Base-by-base conservation (phyloP, 2,113 vertebrate species). In the Ceuthmochares aereus region DNA sequence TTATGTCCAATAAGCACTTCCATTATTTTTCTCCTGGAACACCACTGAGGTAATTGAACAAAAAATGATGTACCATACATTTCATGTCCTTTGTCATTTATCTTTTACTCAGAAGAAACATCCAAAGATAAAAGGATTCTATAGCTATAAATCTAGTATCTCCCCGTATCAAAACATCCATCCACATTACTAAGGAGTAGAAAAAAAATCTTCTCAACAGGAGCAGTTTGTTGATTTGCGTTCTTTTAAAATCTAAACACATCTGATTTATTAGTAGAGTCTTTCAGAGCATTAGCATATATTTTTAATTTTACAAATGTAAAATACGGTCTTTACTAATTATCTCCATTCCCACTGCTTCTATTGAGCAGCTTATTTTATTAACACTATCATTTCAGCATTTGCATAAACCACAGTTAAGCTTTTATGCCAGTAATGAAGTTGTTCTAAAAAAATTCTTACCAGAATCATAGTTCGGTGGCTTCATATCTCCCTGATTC, bases 401-500 rank as follows among this genome's bases (percentile, higher is more conserved):
- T 62, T 87, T 85, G 14, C 32, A 87, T 16, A 68, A 89, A 78
- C 54, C n/a, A 52, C 52, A 94, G 19, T 30, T 36, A 68, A 89
- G 51, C 10, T 89, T 87, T 72, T 72, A 91, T 36, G 58, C 29
- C 67, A 63, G 14, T 55, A 90, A 88, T 52, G 20, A 93, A 79
- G 12, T 40, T 13, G 69, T 54, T 91, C 18, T 73, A 63, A 62
- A 64, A 27, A 86, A 88, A 92, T 60, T 93, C 99, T 98, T 99
- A 99, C 99, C 99, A 63, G 99, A 99, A 98, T 99, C 99, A 87
- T 99, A 99, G 98, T 98, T 99, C 13, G 99, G 99, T 87, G 99
- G 99, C 91, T 99, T 99, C 98, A 99, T 98, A 96, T 99, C 99
- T 93, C 99, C 99, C 98, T 99, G 99, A 98, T 99, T 99, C 96